A percentile compares a stretch with the other conserved stretches of the same genome.
Evolutionary conservation across 2,113 vertebrate species (phyloP).

Genomic region (Corythaeola cristata): DNA sequence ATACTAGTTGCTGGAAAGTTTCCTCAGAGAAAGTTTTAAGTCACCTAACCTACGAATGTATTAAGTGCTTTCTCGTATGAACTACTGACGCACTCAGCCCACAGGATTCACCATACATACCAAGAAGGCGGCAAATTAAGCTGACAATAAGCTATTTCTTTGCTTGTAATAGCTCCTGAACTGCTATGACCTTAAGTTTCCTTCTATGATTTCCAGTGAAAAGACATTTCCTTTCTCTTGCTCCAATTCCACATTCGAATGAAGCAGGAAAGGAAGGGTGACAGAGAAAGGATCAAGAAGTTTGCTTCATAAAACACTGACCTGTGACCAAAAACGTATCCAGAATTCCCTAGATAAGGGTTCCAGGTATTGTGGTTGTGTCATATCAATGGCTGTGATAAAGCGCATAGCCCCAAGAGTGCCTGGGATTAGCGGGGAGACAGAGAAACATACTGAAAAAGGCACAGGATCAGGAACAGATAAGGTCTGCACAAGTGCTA

Average conservation of each 20-base stretch:
- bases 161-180: background rate
- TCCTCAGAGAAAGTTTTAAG: background rate
- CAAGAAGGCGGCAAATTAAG: background rate
- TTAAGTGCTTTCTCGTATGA: background rate
- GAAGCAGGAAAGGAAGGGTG: background rate
- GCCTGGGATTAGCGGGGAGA: background rate
- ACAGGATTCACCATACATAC: background rate
- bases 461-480: background rate
- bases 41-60: background rate
- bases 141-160: background rate
- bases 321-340: slow-evolving; percentile 53
- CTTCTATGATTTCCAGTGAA: background rate
- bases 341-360: slow-evolving; percentile 59
- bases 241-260: background rate
- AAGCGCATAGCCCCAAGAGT: slow-evolving; percentile 51
- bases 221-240: background rate
- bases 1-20: background rate
- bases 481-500: background rate
- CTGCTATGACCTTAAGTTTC: background rate
- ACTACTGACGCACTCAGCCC: background rate
- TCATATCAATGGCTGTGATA: slow-evolving; percentile 42
- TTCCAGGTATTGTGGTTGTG: background rate
- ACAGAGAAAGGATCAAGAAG: background rate
- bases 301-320: background rate
- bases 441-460: background rate